A percentile compares a stretch with the other conserved stretches of the same genome.
Conservation (phyloP, 2,888 invertebrate genomes). For the Nematopogon swammerdamellus region DNA sequence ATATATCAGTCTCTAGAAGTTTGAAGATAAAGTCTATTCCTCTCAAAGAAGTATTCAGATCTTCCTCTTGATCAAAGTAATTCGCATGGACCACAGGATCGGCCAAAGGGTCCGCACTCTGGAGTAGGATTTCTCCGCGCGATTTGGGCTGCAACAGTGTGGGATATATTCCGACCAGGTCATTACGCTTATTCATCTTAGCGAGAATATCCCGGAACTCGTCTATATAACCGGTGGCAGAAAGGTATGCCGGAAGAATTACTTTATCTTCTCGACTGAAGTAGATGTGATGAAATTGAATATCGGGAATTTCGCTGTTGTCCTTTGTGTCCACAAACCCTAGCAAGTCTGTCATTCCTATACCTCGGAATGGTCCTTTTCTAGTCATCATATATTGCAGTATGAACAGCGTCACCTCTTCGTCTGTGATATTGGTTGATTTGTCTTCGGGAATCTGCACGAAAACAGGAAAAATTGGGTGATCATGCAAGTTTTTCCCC, state of each 20-base stretch:
- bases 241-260: conserved; percentile 17
- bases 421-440: conserved; percentile 14
- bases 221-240: conserved; percentile 21
- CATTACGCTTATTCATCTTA: conserved; percentile 21
- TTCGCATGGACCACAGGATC: conserved; percentile 58
- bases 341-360: conserved; percentile 41
- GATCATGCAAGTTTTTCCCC: conserved; percentile 51
- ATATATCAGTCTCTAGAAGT: conserved; percentile 31
- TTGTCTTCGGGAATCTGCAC: conserved; percentile 20
- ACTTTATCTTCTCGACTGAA: conserved; percentile 21
- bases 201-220: conserved; percentile 20
- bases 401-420: conserved; percentile 21
- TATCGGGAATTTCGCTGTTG: conserved; percentile 38
- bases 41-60: conserved; percentile 38
- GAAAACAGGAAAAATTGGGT: conserved; percentile 26
- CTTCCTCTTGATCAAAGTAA: conserved; percentile 55
- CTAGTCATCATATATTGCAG: conserved; percentile 44
- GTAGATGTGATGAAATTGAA: conserved; percentile 40
- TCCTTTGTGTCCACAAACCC: conserved; percentile 47
- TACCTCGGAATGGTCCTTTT: conserved; percentile 38
- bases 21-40: conserved; percentile 29
- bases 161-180: conserved; percentile 30
- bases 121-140: conserved; percentile 51
- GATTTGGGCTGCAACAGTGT: conserved; percentile 47
- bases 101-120: conserved; percentile 43